A percentile compares a stretch with the other conserved stretches of the same genome.
These are phyloP conservation scores for Corythornis madagascariensis DNA, from an alignment of 2,113 vertebrate species.

Conservation along the genomic window DNA sequence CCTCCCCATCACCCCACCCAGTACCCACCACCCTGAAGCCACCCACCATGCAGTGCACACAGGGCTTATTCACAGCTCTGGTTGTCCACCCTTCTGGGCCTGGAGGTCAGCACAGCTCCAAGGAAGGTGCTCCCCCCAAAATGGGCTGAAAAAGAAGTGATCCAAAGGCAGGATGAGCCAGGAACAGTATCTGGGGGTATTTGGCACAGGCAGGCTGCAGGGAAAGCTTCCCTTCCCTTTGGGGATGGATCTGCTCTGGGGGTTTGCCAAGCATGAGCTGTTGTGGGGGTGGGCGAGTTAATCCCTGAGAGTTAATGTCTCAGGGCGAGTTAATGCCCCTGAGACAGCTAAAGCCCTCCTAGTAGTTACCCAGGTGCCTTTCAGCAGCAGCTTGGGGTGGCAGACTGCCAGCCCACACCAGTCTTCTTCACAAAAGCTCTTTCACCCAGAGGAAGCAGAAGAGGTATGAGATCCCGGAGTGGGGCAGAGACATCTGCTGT, in stretches of 20 bases:
- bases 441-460: not conserved
- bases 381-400: not conserved
- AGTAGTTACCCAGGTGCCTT: not conserved
- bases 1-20: not conserved
- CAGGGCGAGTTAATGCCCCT: not conserved
- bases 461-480: fast-evolving
- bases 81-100: not conserved
- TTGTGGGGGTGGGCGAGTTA: not conserved
- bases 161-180: not conserved
- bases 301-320: no score
- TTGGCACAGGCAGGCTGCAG: not conserved
- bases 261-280: not conserved
- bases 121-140: not conserved
- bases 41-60: not conserved
- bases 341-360: fast-evolving
- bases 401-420: not conserved
- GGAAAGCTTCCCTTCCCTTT: not conserved
- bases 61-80: fast-evolving
- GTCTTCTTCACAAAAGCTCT: fast-evolving
- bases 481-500: not conserved
- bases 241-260: not conserved
- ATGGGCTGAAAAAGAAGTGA: not conserved
- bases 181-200: not conserved
- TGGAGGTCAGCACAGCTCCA: not conserved
- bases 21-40: not conserved